phyloP scores from a whole-genome alignment of 2,113 vertebrate genomes.

The Butorides virescens region DNA sequence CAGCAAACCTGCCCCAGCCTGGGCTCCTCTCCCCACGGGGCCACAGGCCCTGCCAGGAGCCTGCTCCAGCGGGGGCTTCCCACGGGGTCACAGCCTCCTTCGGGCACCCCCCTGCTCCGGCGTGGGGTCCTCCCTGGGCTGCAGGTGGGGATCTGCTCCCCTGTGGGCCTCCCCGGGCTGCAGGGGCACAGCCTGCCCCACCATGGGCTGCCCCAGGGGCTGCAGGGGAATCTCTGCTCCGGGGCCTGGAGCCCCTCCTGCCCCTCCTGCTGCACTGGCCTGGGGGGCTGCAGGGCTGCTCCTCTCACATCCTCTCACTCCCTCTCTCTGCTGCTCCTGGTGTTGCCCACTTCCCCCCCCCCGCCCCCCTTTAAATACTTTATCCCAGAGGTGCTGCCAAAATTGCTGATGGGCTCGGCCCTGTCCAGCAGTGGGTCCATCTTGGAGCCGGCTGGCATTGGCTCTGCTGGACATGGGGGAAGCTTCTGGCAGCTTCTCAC shows the following conservation, averaged over 20 bases:
- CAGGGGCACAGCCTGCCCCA: not conserved
- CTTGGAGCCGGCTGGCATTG: not conserved
- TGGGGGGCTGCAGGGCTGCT: too few relatives aligned
- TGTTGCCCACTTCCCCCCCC: not conserved
- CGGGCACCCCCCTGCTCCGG: too few relatives aligned
- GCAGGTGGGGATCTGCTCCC: not conserved
- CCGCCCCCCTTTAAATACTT: not conserved
- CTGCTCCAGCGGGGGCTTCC: not conserved
- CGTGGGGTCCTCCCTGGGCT: not conserved
- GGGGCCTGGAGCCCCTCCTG: too few relatives aligned
- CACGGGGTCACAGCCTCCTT: not conserved
- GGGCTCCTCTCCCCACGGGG: too few relatives aligned
- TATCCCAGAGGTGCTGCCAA: not conserved
- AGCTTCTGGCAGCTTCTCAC: not conserved
- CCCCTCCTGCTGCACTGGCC: too few relatives aligned
- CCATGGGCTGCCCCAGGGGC: not conserved
- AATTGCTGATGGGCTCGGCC: not conserved
- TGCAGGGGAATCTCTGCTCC: not conserved
- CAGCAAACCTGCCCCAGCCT: too few relatives aligned
- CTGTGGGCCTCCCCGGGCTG: not conserved
- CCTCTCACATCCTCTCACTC: not conserved
- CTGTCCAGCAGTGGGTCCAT: not conserved
- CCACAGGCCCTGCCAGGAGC: not conserved
- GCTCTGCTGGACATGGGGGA: not conserved
- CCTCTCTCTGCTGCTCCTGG: not conserved